Evolutionary conservation across 2,113 vertebrate species (phyloP).

Genomic region (Ovis aries): ARS-UI_Ramb_v3.0 NC_056055.1:82016001-82016500

Average conservation of each 20-base stretch:
- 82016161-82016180: constrained; percentile 64
- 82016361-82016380: constrained; percentile 43
- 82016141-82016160: constrained; percentile 67
- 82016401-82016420: constrained; percentile 9
- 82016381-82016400: background rate
- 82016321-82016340: constrained; percentile 49
- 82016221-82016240: constrained; percentile 66
- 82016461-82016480: background rate
- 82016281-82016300: constrained; percentile 66
- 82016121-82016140: constrained; percentile 49
- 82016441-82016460: background rate
- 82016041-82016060: constrained; percentile 71
- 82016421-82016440: constrained; percentile 21
- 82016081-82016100: constrained; percentile 66
- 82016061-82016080: constrained; percentile 69
- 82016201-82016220: constrained; percentile 68
- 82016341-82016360: background rate
- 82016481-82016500: background rate
- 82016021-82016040: constrained; percentile 66
- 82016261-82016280: constrained; percentile 66
- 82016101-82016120: constrained; percentile 67
- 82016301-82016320: constrained; percentile 65
- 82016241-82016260: constrained; percentile 69
- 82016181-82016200: constrained; percentile 49
- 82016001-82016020: constrained; percentile 43